These are phyloP conservation scores for Atherinomorus stipes DNA, from an alignment of 2,113 vertebrate genomes.

Conservation along the genomic window DNA sequence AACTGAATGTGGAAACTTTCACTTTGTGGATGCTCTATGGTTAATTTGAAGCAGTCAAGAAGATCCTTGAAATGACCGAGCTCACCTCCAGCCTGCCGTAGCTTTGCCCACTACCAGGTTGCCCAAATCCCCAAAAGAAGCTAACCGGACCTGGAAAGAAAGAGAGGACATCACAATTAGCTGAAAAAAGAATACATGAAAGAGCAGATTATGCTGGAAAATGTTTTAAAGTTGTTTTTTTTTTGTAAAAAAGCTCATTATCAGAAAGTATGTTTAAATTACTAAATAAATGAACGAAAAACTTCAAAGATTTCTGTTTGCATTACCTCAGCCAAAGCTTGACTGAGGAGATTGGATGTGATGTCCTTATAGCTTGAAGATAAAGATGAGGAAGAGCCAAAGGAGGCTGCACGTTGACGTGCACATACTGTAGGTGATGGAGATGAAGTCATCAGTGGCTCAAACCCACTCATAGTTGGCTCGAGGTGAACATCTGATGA, in stretches of 20 bases:
- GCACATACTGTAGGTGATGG: conserved; percentile 48
- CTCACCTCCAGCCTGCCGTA: conserved; percentile 92
- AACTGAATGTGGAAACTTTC: too few relatives aligned
- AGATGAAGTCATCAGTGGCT: conserved; percentile 72
- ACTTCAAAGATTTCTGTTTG: too few relatives aligned
- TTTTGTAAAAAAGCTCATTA: background rate
- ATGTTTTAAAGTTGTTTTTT: background rate
- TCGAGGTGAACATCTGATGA: conserved; percentile 76
- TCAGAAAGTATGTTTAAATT: too few relatives aligned
- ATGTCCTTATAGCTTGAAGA: conserved; percentile 87
- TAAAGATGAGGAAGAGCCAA: conserved; percentile 80
- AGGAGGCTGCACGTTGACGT: conserved; percentile 72
- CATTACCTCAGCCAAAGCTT: conserved; percentile 88
- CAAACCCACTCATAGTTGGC: conserved; percentile 32
- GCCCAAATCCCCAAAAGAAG: conserved; percentile 87
- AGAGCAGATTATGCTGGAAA: background rate
- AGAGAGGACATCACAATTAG: background rate
- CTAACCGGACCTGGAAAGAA: conserved; percentile 87
- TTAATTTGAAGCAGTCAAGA: background rate
- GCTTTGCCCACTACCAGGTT: conserved; percentile 86
- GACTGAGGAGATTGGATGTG: conserved; percentile 84
- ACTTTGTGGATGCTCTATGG: too few relatives aligned
- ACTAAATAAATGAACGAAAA: background rate
- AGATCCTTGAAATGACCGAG: conserved; percentile 15
- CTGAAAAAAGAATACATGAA: background rate